Evolutionary conservation across 1,140 invertebrate species (phyloP).

Genomic region (Penaeus chinensis): DNA sequence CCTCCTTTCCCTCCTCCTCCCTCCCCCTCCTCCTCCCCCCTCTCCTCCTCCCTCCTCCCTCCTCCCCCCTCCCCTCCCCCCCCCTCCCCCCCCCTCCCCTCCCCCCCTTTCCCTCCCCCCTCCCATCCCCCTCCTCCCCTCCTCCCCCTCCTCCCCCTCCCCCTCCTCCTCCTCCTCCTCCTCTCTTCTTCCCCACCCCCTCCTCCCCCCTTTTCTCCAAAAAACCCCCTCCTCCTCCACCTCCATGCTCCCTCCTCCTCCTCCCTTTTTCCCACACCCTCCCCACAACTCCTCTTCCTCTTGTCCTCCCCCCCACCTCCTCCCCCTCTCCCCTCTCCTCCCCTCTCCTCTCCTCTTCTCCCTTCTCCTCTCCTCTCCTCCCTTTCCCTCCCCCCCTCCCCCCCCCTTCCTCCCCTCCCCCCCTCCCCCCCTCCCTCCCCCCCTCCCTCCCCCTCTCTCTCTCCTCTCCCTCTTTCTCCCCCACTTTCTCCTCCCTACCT

Average conservation of each 20-base stretch:
- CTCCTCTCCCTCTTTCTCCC: too few species aligned
- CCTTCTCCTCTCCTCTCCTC: background rate
- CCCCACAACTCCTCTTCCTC: too few species aligned
- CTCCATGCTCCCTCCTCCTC: background rate
- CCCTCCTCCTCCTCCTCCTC: background rate
- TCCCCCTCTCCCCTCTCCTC: background rate
- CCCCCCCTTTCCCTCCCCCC: background rate
- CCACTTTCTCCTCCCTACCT: too few species aligned
- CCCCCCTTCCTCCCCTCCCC: too few species aligned
- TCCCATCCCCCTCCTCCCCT: background rate
- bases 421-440: too few species aligned
- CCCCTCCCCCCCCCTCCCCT: background rate
- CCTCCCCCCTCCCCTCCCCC: background rate
- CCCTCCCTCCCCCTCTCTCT: too few species aligned
- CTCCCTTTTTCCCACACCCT: too few species aligned
- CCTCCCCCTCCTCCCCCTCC: background rate
- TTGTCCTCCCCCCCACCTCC: background rate
- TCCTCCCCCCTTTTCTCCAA: background rate
- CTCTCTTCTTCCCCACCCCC: too few species aligned
- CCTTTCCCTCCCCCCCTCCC: background rate
- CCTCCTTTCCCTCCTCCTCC: background rate
- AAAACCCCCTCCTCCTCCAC: too few species aligned
- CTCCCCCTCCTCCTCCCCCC: background rate
- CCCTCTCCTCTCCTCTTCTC: background rate
- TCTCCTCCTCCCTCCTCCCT: background rate